Percentiles rank a stretch among this genome's conserved stretches.
Conservation (phyloP, 2,797 vertebrate genomes). For the Ataeniobius toweri region DNA sequence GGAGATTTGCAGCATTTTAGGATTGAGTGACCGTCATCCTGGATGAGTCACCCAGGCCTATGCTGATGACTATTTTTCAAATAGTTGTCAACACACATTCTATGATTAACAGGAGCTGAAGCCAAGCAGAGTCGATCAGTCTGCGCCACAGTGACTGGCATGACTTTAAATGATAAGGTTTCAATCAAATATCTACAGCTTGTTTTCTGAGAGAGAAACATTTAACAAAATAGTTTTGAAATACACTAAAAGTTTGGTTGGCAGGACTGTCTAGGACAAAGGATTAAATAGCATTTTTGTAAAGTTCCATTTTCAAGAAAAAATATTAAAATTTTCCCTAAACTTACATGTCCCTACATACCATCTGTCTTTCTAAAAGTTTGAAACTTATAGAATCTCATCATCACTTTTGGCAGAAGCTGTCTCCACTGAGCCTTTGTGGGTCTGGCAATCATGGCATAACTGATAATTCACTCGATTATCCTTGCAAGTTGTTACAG, state of each 20-base stretch:
- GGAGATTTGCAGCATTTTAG: constrained; percentile 38
- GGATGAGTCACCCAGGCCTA: constrained; percentile 68
- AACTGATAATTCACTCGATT: background rate
- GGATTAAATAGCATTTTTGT: background rate
- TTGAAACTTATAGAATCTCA: background rate
- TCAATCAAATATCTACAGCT: constrained; percentile 29
- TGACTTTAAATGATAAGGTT: constrained; percentile 46
- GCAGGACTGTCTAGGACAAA: background rate
- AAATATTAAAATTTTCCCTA: background rate
- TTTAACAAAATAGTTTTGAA: background rate
- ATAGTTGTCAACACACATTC: constrained; percentile 65
- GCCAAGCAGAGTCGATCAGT: constrained; percentile 37
- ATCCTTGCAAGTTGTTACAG: background rate
- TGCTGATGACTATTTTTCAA: constrained; percentile 60
- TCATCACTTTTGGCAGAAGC: background rate
- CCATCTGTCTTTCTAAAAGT: background rate
- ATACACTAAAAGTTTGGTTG: background rate
- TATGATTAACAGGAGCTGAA: constrained; percentile 62
- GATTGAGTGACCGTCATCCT: constrained; percentile 66
- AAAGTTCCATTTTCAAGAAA: background rate
- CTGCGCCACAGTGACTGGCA: constrained; percentile 27
- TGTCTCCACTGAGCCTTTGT: background rate
- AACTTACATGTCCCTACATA: background rate
- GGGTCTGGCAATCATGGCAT: background rate
- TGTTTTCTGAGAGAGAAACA: background rate